Base-by-base conservation (phyloP, 2,888 invertebrate genomes). In the Ferrisia virgata region DNA sequence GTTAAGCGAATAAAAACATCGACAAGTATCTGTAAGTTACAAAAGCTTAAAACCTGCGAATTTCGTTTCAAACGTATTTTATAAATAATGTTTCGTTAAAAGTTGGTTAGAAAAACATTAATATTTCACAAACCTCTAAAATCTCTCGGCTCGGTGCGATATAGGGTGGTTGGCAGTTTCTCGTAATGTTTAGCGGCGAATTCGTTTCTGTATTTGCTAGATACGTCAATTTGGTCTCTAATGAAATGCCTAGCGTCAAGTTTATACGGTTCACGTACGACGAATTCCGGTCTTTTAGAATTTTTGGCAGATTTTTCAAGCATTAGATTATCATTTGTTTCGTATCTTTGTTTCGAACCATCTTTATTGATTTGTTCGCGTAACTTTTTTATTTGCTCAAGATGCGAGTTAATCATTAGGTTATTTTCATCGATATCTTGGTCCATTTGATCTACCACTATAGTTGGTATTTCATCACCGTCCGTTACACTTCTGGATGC, bases 41-140 rank as follows among this genome's bases (percentile, higher is more conserved):
- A 72, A 72, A 72, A 33, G 72, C 72, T 72, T 33, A 33, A 72
- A 31, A 72, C 13, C 31, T 28, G 40, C 58, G 58, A 33, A 72
- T n/a, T 33, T 25, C n/a, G n/a, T n/a, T 31, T 33, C n/a, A 72
- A 31, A 33, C 33, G 33, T 15, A 72, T 72, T 72, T 72, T 33
- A n/a, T n/a, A 72, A 15, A n/a, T 53, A 33, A 72, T 72, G 33
- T 72, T 64, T 64, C 33, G 18, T 3, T 13, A 13, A 40, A 15
- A 72, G 72, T 33, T 33, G 72, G 72, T 72, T 25, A 72, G 33
- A 33, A 72, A 72, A 72, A 72, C 33, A 72, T 72, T 72, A 72
- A 72, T 72, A 33, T 72, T 72, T 72, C 33, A 72, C 72, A 0
- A 72, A 72, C 72, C 72, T 72, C 72, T 2, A n/a, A 72, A 72